Percentiles rank a stretch among this genome's conserved stretches.
These are phyloP conservation scores for Daboia siamensis DNA, from an alignment of 2,113 vertebrate species.

Conservation along the genomic window DNA sequence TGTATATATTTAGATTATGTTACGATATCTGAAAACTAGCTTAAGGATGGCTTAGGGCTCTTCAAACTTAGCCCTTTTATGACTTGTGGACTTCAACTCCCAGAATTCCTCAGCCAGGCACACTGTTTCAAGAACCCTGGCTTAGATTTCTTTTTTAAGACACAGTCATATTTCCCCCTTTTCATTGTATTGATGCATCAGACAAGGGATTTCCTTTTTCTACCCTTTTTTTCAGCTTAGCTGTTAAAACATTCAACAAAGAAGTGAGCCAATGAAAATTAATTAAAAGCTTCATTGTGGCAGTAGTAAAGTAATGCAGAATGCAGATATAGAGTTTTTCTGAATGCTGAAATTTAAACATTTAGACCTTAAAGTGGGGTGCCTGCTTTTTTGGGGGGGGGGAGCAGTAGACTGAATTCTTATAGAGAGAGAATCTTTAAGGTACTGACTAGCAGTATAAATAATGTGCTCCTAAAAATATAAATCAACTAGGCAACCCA, in stretches of 20 bases:
- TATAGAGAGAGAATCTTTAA: neutral
- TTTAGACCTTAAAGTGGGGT: neutral
- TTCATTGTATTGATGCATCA: neutral
- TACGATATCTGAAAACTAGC: constrained; percentile 48
- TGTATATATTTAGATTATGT: constrained; percentile 16
- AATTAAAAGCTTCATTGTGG: neutral
- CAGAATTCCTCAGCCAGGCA: too few relatives aligned
- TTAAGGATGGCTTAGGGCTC: constrained; percentile 18
- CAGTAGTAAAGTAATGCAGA: neutral
- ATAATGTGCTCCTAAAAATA: neutral
- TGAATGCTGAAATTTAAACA: neutral
- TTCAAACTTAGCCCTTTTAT: too few relatives aligned
- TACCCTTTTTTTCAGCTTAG: constrained; percentile 23
- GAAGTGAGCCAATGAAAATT: constrained; percentile 24
- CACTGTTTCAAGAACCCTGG: too few relatives aligned
- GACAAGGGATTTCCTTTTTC: constrained; percentile 11
- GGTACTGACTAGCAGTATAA: neutral
- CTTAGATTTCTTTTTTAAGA: neutral
- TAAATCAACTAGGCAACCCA: neutral
- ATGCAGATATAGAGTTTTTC: neutral
- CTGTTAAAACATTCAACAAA: constrained; percentile 20
- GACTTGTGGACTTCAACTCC: too few relatives aligned
- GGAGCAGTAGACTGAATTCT: neutral
- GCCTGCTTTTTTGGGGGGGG: constrained; percentile 10
- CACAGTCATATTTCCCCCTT: neutral